phyloP scores from a whole-genome alignment of 2,113 vertebrate species.

The cat (Felis catus) region DNA sequence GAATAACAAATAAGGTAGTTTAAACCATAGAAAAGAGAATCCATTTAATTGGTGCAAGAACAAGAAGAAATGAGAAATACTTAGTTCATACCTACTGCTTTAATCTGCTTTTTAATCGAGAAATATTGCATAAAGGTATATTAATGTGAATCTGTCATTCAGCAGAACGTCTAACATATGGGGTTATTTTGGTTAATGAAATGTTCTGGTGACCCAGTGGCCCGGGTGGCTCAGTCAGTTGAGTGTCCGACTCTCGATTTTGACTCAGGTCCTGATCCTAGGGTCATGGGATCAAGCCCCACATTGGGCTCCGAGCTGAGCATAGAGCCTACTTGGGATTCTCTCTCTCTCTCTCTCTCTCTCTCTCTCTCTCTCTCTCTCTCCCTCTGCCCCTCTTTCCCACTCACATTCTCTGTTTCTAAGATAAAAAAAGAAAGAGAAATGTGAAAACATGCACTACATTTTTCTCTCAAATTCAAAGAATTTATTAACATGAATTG shows the following conservation, averaged over 20 bases:
- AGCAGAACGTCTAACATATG: background rate
- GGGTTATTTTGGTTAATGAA: background rate
- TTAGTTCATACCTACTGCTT: background rate
- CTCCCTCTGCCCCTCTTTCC: too few species aligned
- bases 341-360: too few species aligned
- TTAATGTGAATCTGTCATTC: background rate
- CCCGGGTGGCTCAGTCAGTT: too few species aligned
- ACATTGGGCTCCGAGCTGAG: too few species aligned
- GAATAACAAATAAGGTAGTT: constrained; percentile 27
- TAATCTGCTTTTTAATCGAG: background rate
- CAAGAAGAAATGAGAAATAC: constrained; percentile 31
- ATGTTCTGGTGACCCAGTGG: background rate
- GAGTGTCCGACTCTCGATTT: too few species aligned
- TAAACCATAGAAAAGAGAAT: constrained; percentile 69
- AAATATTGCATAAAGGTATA: background rate
- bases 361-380: too few species aligned
- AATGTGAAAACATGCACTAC: background rate
- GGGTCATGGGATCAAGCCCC: too few species aligned
- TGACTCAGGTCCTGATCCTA: too few species aligned
- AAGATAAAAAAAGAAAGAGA: background rate
- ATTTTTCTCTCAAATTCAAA: background rate
- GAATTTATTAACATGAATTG: background rate
- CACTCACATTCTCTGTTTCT: too few species aligned
- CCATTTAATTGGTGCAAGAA: background rate
- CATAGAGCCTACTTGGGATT: too few species aligned